These are phyloP conservation scores for Phalacrocorax brasilianus DNA, from an alignment of 2,113 vertebrate genomes.

Conservation along the genomic window DNA sequence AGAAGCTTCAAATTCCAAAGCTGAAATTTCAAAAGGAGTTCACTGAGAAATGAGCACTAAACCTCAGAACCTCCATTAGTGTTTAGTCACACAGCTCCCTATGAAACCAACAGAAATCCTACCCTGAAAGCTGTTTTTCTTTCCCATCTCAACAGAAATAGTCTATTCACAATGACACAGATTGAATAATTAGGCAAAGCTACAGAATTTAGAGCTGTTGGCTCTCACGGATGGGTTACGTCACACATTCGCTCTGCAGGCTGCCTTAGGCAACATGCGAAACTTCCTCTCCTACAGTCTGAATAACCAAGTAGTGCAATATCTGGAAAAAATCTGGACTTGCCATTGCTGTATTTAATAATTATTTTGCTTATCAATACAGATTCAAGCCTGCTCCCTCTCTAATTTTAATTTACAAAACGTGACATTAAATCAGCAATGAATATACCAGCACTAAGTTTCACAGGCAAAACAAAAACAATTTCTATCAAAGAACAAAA, in stretches of 20 bases:
- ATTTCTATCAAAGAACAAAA: neutral
- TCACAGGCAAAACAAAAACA: neutral
- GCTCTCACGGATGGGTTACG: neutral
- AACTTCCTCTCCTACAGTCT: neutral
- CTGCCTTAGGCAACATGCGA: neutral
- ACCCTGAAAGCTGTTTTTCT: neutral
- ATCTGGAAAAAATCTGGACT: neutral
- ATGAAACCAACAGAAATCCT: neutral
- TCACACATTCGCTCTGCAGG: neutral
- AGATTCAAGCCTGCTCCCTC: neutral
- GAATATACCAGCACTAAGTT: rapidly evolving
- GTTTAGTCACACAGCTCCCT: neutral
- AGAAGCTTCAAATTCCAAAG: conserved; percentile 15
- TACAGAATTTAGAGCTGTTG: neutral
- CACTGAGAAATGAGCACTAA: neutral
- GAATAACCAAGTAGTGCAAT: neutral
- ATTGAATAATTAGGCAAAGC: conserved; percentile 31
- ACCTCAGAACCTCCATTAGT: conserved; percentile 1
- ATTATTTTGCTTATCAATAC: neutral
- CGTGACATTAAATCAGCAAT: neutral
- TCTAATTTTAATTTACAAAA: neutral
- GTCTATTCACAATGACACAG: conserved; percentile 30
- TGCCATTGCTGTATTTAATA: neutral
- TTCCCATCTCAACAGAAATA: conserved; percentile 40
- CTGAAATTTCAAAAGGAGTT: neutral